Base-by-base conservation (phyloP, 2,888 invertebrate genomes). In the Ypsolopha scabrella region DNA sequence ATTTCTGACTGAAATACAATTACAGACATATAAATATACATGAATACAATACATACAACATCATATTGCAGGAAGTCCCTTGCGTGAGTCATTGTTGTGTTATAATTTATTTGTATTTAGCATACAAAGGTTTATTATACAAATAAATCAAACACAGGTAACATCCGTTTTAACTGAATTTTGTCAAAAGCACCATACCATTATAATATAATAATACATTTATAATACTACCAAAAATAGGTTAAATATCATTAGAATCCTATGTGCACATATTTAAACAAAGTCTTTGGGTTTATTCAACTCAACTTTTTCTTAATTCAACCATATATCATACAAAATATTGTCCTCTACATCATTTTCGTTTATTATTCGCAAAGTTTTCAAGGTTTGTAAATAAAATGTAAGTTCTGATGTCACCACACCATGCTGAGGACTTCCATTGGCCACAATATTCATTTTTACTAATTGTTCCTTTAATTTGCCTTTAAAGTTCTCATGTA, bases 371-470 rank as follows among this genome's bases (percentile, higher is more conserved):
- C 93, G 91, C 37, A 96, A 83, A 60, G 92, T 93, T 68, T 93
- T 91, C 63, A 97, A 87, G 53, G 95, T 95, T 80, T 96, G 94
- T 65, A 95, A 88, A 75, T 97, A 97, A 81, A 96, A 96, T 55
- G 94, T 94, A 66, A 96, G 80, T 83, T 97, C 97, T 7, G 95
- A 94, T 38, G 94, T 96, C n/a, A 97, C 96, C 51, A 95, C 92
- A 43, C 97, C 97, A 73, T 98, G 97, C 70, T 97, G 96, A 1
- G 98, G 98, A 48, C 97, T 97, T n/a, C 97, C 97, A 82, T 98
- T 96, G 62, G 96, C 97, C 52, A 92, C 91, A 60, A 98, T 95
- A 69, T 96, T 95, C 88, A 97, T 91, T 74, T 92, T 93, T 3
- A 90, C 71, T 60, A 98, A 85, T 70, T 96, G 94, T 64, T 95